Evolutionary conservation across 2,888 invertebrate genomes (phyloP).

Genomic region (Agrochola lota): DNA sequence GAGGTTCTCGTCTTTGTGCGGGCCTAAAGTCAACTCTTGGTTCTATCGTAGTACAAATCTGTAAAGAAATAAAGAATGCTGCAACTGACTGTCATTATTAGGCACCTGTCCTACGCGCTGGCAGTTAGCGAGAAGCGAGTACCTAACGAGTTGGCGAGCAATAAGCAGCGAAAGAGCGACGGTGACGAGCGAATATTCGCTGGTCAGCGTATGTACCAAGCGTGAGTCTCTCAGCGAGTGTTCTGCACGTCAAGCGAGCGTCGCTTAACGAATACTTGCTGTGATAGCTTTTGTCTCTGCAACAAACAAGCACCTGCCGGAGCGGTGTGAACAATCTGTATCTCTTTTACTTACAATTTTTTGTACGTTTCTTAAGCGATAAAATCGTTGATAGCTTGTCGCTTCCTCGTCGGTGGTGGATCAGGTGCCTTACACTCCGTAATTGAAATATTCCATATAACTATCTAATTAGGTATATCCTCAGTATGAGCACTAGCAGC

Average conservation of each 20-base stretch:
- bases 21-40: too few species aligned
- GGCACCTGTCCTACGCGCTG: neutral
- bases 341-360: neutral
- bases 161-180: neutral
- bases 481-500: neutral
- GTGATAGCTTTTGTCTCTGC: neutral
- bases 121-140: neutral
- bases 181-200: too few species aligned
- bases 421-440: neutral
- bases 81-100: neutral
- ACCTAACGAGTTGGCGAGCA: neutral
- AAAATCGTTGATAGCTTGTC: neutral
- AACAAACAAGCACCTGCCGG: neutral
- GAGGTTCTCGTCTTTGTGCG: too few species aligned
- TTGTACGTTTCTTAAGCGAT: neutral
- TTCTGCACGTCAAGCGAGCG: neutral
- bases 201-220: too few species aligned
- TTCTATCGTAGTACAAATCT: too few species aligned
- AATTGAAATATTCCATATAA: neutral
- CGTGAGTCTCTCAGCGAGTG: too few species aligned
- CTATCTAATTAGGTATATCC: neutral
- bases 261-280: too few species aligned
- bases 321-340: neutral
- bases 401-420: neutral
- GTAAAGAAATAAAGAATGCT: too few species aligned